phyloP scores from a whole-genome alignment of 2,113 vertebrate genomes.

The Paralichthys olivaceus region DNA sequence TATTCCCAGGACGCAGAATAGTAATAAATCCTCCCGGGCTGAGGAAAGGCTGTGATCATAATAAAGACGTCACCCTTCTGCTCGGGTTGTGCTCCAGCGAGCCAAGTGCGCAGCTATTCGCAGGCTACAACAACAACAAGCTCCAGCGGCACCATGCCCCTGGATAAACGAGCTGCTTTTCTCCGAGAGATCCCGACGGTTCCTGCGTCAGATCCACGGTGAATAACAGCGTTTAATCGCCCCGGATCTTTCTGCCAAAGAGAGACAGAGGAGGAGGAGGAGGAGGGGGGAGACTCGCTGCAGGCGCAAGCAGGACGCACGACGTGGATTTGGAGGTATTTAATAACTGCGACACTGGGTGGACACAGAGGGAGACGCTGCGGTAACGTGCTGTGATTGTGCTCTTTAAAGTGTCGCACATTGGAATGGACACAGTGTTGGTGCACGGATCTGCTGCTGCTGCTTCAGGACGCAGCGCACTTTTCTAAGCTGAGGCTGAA shows the following conservation, averaged over 20 bases:
- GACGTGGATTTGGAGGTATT: constrained; percentile 80
- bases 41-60: constrained; percentile 71
- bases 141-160: constrained; percentile 76
- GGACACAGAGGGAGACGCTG: constrained; percentile 22
- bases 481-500: constrained; percentile 45
- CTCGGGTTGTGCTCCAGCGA: constrained; percentile 69
- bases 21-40: constrained; percentile 67
- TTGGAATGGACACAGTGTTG: constrained; percentile 56
- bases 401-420: constrained; percentile 40
- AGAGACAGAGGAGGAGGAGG: background rate
- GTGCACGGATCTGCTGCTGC: background rate
- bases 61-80: constrained; percentile 84
- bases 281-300: constrained; percentile 56
- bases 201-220: constrained; percentile 71
- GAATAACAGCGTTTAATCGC: constrained; percentile 44
- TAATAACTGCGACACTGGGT: constrained; percentile 77
- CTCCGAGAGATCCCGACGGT: constrained; percentile 58
- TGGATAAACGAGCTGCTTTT: constrained; percentile 69
- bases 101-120: constrained; percentile 84
- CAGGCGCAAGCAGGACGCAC: constrained; percentile 49
- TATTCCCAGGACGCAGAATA: constrained; percentile 66
- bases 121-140: constrained; percentile 78
- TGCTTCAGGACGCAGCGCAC: constrained; percentile 55
- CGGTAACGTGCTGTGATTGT: constrained; percentile 46
- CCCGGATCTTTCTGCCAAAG: constrained; percentile 34